Evolutionary conservation across 2,113 vertebrate genomes (phyloP).

Genomic region (Oriolus oriolus): DNA sequence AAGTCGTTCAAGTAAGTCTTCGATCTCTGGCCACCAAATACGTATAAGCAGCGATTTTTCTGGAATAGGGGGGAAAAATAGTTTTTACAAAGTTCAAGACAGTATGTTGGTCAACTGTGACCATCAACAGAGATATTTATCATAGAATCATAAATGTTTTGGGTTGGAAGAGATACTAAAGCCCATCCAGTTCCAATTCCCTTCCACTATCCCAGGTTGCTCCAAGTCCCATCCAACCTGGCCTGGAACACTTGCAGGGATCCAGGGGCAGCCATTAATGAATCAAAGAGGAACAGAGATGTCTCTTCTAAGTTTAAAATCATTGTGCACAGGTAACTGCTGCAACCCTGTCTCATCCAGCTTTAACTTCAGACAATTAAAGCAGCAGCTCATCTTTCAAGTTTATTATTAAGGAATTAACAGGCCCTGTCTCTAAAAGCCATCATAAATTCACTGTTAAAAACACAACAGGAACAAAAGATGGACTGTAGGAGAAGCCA

Average conservation of each 20-base stretch:
- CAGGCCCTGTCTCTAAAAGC: not conserved
- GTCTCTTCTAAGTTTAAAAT: not conserved
- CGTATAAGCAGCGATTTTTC: conserved; percentile 97
- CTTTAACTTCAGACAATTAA: not conserved
- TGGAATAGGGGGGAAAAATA: conserved; percentile 3
- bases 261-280: not conserved
- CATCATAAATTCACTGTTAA: not conserved
- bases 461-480: not conserved
- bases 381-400: not conserved
- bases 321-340: not conserved
- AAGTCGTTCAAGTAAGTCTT: conserved; percentile 99
- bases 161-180: not conserved
- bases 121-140: not conserved
- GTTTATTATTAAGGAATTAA: not conserved
- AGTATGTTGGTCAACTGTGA: not conserved
- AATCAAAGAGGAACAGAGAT: not conserved
- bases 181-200: not conserved
- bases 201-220: not conserved
- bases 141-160: not conserved
- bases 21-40: conserved; percentile 95
- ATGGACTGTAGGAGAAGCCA: not conserved
- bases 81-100: not conserved
- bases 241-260: not conserved
- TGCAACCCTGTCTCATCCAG: not conserved
- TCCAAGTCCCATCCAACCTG: fast-evolving